Evolutionary conservation across 1,140 invertebrate species (phyloP).

Genomic region (Hyles vespertilio): DNA sequence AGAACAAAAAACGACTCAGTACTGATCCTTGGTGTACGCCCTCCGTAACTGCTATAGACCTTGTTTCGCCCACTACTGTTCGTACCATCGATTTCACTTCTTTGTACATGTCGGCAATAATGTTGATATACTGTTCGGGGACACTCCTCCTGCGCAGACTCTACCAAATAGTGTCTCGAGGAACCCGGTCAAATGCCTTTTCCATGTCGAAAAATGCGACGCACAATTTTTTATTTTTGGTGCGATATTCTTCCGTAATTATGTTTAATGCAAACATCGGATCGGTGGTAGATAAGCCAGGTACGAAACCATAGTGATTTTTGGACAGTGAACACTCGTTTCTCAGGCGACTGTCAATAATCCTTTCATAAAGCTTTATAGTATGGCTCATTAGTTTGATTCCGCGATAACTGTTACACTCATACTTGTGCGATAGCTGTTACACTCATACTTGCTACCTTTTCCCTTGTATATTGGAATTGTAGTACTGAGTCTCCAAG

Average conservation of each 20-base stretch:
- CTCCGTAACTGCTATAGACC: no score
- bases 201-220: conserved; percentile 1
- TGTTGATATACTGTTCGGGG: background rate
- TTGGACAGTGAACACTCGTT: no score
- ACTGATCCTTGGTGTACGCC: no score
- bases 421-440: conserved; percentile 7
- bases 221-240: background rate
- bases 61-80: no score
- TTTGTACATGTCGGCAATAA: conserved; percentile 1
- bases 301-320: no score
- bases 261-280: background rate
- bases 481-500: no score
- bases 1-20: no score
- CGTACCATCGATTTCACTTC: background rate
- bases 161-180: background rate
- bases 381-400: background rate
- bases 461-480: no score
- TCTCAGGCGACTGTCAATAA: background rate
- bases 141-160: background rate
- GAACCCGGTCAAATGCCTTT: conserved; percentile 1
- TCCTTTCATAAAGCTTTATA: background rate
- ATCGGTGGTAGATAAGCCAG: conserved; percentile 2
- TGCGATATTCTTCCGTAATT: background rate
- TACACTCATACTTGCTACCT: conserved; percentile 1
- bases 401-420: conserved; percentile 6